phyloP scores from a whole-genome alignment of 2,113 vertebrate species.

The Thermophis baileyi region DNA sequence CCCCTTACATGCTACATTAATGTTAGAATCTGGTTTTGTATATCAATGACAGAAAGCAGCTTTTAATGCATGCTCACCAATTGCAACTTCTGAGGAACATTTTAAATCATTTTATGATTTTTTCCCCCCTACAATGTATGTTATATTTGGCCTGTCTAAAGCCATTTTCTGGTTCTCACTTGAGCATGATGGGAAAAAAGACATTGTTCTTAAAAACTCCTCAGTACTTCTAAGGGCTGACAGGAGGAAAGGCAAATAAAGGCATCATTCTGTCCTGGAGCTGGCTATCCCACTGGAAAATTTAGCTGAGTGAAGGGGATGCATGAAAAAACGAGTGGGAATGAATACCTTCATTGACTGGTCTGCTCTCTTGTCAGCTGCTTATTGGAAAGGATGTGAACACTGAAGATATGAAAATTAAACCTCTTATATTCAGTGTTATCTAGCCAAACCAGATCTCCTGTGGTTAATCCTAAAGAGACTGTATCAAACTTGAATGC shows the following conservation, averaged over 20 bases:
- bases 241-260: not conserved
- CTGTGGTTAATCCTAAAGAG: constrained; percentile 9
- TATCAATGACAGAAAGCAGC: not conserved
- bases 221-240: not conserved
- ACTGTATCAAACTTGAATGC: constrained; percentile 6
- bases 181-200: not conserved
- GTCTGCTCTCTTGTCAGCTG: not conserved
- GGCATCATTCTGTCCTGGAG: not conserved
- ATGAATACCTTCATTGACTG: constrained; percentile 12
- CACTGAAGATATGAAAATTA: not conserved
- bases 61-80: not conserved
- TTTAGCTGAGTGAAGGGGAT: not conserved
- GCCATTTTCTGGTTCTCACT: not conserved
- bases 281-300: not conserved
- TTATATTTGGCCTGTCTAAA: not conserved
- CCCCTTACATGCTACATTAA: not conserved
- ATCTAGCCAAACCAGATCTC: constrained; percentile 3
- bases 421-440: not conserved
- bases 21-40: not conserved
- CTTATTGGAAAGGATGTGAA: constrained; percentile 11
- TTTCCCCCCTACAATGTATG: too few relatives aligned
- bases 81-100: not conserved
- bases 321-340: not conserved
- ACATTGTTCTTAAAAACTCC: not conserved
- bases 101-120: not conserved